Percentiles rank a stretch among this genome's conserved stretches.
Conservation (phyloP, 2,888 invertebrate species). For the Pachydiplax longipennis region DNA sequence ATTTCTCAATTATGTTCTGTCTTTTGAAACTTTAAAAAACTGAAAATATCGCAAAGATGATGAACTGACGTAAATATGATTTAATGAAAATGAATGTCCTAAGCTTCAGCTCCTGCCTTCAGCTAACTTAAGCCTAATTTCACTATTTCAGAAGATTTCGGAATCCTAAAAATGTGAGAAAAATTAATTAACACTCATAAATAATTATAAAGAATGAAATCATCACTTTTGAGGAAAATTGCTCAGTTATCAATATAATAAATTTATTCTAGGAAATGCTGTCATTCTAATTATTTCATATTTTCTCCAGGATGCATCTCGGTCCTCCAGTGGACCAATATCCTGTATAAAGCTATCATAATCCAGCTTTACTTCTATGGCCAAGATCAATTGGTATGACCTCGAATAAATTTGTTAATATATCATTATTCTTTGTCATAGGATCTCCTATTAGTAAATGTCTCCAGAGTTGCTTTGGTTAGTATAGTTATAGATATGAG, state of each 20-base stretch:
- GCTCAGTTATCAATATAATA: not conserved
- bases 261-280: not conserved
- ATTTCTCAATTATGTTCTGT: no score
- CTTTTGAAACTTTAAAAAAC: no score
- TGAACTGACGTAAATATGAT: no score
- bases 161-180: no score
- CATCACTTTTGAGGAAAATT: not conserved
- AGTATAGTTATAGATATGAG: slow-evolving; percentile 4
- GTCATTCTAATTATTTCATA: not conserved
- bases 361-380: slow-evolving; percentile 25
- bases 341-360: not conserved
- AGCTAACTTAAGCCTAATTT: no score
- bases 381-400: slow-evolving; percentile 31
- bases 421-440: slow-evolving; percentile 6
- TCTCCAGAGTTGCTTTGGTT: not conserved
- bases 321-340: slow-evolving; percentile 31
- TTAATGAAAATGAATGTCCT: no score
- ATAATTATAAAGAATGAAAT: no score
- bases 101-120: no score
- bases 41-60: no score
- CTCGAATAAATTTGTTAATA: not conserved
- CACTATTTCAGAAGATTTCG: no score
- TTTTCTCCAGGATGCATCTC: slow-evolving; percentile 21
- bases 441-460: not conserved
- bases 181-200: no score